Base-by-base conservation (phyloP, 2,113 vertebrate genomes). In the Choloepus hoffmanni region DNA sequence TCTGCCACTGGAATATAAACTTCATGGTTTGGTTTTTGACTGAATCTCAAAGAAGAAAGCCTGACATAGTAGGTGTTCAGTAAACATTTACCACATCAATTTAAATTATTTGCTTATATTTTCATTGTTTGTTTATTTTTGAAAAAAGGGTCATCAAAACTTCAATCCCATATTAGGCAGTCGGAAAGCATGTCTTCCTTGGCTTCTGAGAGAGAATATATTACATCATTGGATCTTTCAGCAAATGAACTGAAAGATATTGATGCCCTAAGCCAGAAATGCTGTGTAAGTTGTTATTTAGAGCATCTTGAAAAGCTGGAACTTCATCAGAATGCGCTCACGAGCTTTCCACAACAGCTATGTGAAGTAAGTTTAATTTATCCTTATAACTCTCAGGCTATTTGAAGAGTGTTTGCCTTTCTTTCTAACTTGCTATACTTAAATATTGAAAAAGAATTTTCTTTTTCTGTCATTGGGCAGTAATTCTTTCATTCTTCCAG, bases 171-270 rank as follows among this genome's bases (percentile, higher is more conserved):
- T 48, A 7, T 97, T 94, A 98, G 96, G 83, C 62, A 97, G 28
- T 98, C 97, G 19, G 99, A 99, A 60, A 99, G 97, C 95, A 97
- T 98, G 33, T 98, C 98, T 73, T 98, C 98, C 28, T 90, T 98
- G 96, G 83, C 87, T 63, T 98, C 97, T 77, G 99, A 99, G 93
- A 98, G 96, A 98, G 99, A 99, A 94, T 97, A 96, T 93, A 99
- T 99, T 97, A 99, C 98, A 50, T 98, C 99, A 78, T 96, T 99
- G 85, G 99, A 99, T 97, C 98, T 99, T 81, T 99, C 99, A 3
- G 99, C 99, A 50, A 99, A 99, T 94, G 99, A 99, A 92, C 95
- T 99, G 97, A 98, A 98, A 97, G 98, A 98, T 67, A 98, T 99
- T 77, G 99, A 99, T 93, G 98, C 98, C 93, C 97, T 99, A 89